These are phyloP conservation scores for Podargus strigoides DNA, from an alignment of 2,797 vertebrate genomes.

Conservation along the genomic window DNA sequence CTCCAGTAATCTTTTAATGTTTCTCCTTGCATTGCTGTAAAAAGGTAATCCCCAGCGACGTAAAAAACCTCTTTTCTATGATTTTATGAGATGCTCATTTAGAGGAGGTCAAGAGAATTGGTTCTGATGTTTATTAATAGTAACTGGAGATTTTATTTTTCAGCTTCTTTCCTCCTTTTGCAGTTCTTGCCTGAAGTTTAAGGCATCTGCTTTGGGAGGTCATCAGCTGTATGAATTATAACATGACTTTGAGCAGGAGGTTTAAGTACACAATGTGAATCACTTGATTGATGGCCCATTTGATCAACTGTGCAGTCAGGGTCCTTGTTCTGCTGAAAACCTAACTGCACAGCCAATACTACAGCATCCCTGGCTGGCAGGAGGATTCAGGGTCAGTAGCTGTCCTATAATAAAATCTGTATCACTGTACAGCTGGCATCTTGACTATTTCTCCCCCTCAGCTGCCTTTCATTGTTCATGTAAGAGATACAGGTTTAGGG, in stretches of 20 bases:
- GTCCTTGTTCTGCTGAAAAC: not conserved
- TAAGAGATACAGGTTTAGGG: not conserved
- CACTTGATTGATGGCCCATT: slow-evolving; percentile 36
- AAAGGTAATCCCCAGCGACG: not conserved
- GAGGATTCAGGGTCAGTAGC: not conserved
- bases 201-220: not conserved
- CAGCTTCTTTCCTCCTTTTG: not conserved
- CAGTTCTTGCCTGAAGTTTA: not conserved
- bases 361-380: not conserved
- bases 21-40: not conserved
- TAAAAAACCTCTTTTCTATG: not conserved
- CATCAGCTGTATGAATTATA: not conserved
- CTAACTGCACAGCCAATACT: not conserved
- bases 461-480: not conserved
- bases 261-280: slow-evolving; percentile 39
- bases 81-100: not conserved
- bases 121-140: not conserved
- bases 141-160: not conserved
- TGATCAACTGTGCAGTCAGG: slow-evolving; percentile 29
- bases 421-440: not conserved
- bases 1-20: not conserved
- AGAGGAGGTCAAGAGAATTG: not conserved
- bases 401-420: not conserved
- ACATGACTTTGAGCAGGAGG: slow-evolving; percentile 1
- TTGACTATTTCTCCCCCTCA: not conserved